These are phyloP conservation scores for Micrasema longulum DNA, from an alignment of 1,140 invertebrate genomes.

Conservation along the genomic window DNA sequence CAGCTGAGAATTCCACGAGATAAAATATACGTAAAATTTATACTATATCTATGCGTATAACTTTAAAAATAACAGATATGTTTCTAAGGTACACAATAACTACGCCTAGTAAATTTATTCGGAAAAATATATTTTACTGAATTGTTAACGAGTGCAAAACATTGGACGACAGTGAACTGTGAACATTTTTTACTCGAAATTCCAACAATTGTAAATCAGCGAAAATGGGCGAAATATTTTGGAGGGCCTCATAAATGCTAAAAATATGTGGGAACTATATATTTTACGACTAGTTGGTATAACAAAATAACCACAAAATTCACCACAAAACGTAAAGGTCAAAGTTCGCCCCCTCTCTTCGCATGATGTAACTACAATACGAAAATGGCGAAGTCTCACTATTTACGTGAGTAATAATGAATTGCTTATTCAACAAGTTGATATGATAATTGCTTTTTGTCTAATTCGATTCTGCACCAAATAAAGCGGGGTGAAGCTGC, in stretches of 20 bases:
- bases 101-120: too few species aligned
- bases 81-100: too few species aligned
- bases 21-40: too few species aligned
- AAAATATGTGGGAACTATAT: not conserved
- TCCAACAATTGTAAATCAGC: not conserved
- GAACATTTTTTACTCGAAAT: not conserved
- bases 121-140: too few species aligned
- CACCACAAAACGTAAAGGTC: constrained; percentile 1
- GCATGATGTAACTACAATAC: not conserved
- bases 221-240: not conserved
- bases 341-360: not conserved
- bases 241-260: not conserved
- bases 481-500: not conserved
- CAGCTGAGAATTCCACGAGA: too few species aligned
- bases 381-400: not conserved
- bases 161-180: not conserved
- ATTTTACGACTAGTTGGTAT: not conserved
- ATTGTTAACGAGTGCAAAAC: constrained; percentile 32
- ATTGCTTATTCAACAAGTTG: constrained; percentile 20
- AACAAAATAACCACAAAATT: not conserved
- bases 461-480: not conserved
- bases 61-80: too few species aligned
- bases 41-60: too few species aligned
- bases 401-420: not conserved
- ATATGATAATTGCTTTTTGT: constrained; percentile 11